Conservation (phyloP, 2,797 vertebrate genomes). For the Sebastes steindachneri region DNA sequence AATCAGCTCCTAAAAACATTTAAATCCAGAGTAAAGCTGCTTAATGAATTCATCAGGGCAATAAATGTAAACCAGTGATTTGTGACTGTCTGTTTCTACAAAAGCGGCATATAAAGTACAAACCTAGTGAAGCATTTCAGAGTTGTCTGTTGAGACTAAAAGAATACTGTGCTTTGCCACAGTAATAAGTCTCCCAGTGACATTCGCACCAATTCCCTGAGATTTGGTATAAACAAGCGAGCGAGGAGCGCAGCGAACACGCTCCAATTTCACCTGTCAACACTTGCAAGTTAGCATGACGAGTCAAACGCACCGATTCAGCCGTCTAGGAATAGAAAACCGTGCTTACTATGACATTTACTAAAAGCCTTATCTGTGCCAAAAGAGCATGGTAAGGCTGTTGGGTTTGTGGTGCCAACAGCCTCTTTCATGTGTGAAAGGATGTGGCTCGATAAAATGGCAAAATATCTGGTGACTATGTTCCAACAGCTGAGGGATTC, state of each 20-base stretch:
- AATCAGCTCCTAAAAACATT: neutral
- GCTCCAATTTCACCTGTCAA: conserved; percentile 37
- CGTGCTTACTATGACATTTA: conserved; percentile 15
- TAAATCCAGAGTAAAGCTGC: neutral
- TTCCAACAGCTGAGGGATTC: neutral
- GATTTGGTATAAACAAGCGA: conserved; percentile 42
- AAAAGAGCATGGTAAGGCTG: neutral
- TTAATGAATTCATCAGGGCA: neutral
- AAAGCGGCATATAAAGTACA: neutral
- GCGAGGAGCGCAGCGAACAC: neutral
- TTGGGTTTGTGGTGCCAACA: neutral
- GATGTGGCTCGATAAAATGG: neutral
- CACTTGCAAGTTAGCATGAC: conserved; percentile 12
- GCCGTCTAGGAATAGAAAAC: conserved; percentile 13
- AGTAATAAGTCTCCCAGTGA: conserved; percentile 38
- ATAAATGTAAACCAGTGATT: conserved; percentile 6
- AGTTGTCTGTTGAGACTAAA: conserved; percentile 13
- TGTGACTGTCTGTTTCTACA: neutral
- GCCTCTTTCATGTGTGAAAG: neutral
- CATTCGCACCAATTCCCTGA: conserved; percentile 16
- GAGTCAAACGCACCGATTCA: conserved; percentile 6
- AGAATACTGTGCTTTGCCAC: neutral
- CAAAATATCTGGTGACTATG: neutral
- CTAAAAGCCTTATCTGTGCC: neutral
- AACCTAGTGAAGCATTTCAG: conserved; percentile 1